Evolutionary conservation across 2,113 vertebrate species (phyloP).

Genomic region (Oreochromis tanganicae): DNA sequence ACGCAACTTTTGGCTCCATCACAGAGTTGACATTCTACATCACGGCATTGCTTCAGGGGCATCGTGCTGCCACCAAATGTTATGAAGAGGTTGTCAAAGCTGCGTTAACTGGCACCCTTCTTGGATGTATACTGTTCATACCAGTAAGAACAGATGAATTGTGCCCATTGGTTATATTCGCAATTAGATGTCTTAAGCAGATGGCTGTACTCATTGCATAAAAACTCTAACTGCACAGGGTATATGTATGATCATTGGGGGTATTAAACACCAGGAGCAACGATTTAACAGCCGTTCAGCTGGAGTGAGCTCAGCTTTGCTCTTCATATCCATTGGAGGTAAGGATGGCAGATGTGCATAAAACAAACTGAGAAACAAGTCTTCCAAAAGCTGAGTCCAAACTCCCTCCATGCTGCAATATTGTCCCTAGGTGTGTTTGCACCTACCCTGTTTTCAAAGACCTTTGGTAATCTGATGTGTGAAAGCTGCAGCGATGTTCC

Average conservation of each 20-base stretch:
- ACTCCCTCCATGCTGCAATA: neutral
- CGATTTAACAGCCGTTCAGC: conserved; percentile 85
- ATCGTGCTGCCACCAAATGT: conserved; percentile 72
- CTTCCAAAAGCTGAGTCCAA: neutral
- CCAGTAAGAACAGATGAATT: conserved; percentile 66
- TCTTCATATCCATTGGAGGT: conserved; percentile 89
- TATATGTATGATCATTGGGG: conserved; percentile 87
- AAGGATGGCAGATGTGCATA: neutral
- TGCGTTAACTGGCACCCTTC: conserved; percentile 78
- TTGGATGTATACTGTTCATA: conserved; percentile 83
- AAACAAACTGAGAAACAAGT: neutral
- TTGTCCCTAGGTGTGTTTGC: conserved; percentile 79
- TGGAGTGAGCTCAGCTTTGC: conserved; percentile 81
- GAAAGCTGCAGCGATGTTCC: conserved; percentile 76
- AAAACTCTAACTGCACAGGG: conserved; percentile 61
- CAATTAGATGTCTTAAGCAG: too few species aligned
- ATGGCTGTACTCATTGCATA: neutral
- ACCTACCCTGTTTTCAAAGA: conserved; percentile 86
- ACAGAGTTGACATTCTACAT: conserved; percentile 90
- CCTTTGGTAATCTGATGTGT: conserved; percentile 81
- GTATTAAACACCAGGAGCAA: conserved; percentile 84
- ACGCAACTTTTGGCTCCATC: conserved; percentile 86
- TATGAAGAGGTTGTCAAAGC: conserved; percentile 85
- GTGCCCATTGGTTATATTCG: neutral
- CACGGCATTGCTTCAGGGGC: conserved; percentile 81